phyloP scores from a whole-genome alignment of 2,797 vertebrate species.

The Denticeps clupeoides region DNA sequence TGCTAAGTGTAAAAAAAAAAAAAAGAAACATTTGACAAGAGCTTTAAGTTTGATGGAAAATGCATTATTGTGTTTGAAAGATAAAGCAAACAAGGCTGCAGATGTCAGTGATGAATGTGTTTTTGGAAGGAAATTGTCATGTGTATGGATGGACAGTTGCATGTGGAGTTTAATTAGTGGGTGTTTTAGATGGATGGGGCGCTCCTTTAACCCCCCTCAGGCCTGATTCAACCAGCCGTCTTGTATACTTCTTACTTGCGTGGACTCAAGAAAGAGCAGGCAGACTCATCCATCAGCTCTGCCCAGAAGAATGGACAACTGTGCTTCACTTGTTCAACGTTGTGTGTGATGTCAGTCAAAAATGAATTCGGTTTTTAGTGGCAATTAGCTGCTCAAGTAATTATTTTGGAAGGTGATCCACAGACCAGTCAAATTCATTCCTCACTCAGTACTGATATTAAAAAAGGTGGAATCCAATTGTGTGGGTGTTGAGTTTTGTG shows the following conservation, averaged over 20 bases:
- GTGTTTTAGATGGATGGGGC: constrained; percentile 29
- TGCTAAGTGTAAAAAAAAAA: no score
- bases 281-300: constrained; percentile 24
- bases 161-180: constrained; percentile 33
- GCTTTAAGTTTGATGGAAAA: no score
- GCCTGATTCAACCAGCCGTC: constrained; percentile 26
- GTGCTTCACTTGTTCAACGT: neutral
- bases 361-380: no score
- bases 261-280: no score
- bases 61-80: no score
- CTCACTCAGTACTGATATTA: no score
- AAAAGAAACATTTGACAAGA: no score
- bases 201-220: constrained; percentile 26
- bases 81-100: neutral
- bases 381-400: no score
- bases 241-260: no score
- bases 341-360: no score
- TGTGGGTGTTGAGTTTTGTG: constrained; percentile 36
- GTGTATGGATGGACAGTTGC: constrained; percentile 35
- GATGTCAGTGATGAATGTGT: constrained; percentile 49
- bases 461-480: constrained; percentile 37
- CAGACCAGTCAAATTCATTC: no score
- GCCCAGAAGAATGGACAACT: constrained; percentile 3
- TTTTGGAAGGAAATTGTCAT: constrained; percentile 17
- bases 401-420: no score